These are phyloP conservation scores for Protosalanx chinensis DNA, from an alignment of 2,797 vertebrate species.

Conservation along the genomic window DNA sequence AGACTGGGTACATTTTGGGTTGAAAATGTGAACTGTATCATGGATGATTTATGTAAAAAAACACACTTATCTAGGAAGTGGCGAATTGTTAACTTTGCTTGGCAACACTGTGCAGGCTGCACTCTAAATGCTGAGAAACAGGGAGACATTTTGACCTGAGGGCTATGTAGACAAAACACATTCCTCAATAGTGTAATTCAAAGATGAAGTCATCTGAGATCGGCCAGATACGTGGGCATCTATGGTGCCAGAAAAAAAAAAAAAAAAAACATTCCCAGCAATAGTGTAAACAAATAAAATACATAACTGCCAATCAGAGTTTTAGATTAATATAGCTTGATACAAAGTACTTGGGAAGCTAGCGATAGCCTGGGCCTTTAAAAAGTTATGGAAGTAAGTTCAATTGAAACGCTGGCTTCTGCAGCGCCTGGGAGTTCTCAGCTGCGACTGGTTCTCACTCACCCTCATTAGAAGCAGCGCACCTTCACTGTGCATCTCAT, in stretches of 20 bases:
- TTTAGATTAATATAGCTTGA: not conserved
- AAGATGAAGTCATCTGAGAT: not conserved
- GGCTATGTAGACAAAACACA: not conserved
- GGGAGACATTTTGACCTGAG: not conserved
- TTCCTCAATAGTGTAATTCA: not conserved
- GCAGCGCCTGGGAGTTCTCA: not conserved
- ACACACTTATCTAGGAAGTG: not conserved
- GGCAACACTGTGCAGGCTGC: not conserved
- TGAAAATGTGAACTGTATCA: not conserved
- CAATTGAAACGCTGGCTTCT: not conserved
- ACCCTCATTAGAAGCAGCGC: conserved; percentile 22
- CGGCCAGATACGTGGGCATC: not conserved
- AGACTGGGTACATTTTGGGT: not conserved
- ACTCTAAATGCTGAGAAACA: not conserved
- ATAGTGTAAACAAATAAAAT: not conserved
- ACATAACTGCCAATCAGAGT: not conserved
- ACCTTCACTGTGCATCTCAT: conserved; percentile 3
- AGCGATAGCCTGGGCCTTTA: not conserved
- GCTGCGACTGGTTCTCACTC: conserved; percentile 20
- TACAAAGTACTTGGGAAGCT: not conserved
- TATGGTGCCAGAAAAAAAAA: not conserved
- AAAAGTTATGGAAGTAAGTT: not conserved
- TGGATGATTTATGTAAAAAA: not conserved
- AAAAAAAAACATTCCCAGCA: no score
- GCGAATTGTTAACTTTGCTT: not conserved